Percentiles rank a stretch among this genome's conserved stretches.
Evolutionary conservation across 2,888 invertebrate species (phyloP).

Genomic region (Lithophane semibrunnea): DNA sequence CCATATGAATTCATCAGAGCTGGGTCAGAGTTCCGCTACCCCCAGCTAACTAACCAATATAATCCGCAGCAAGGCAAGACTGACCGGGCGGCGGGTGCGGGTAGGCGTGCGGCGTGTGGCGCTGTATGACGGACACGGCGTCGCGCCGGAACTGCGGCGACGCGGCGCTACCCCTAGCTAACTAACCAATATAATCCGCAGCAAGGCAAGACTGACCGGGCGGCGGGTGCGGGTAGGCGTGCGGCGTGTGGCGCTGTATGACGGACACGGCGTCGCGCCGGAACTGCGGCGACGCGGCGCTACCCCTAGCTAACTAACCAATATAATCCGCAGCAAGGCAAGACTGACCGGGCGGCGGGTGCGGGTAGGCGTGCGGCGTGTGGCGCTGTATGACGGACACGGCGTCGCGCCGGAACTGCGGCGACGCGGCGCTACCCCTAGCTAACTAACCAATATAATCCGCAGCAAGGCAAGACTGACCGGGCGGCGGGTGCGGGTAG

Average conservation of each 20-base stretch:
- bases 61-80: not conserved
- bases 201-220: slow-evolving; percentile 30
- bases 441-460: no score
- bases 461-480: slow-evolving; percentile 3
- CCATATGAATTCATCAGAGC: no score
- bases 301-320: no score
- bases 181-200: no score
- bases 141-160: slow-evolving; percentile 73
- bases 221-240: slow-evolving; percentile 71
- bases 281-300: slow-evolving; percentile 73
- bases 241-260: slow-evolving; percentile 79
- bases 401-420: slow-evolving; percentile 73
- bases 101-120: slow-evolving; percentile 76
- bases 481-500: slow-evolving; percentile 70
- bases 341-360: slow-evolving; percentile 58
- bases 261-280: slow-evolving; percentile 79
- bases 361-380: slow-evolving; percentile 75
- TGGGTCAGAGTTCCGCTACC: no score
- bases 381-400: slow-evolving; percentile 83
- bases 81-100: slow-evolving; percentile 67
- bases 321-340: no score
- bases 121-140: slow-evolving; percentile 81
- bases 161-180: slow-evolving; percentile 71
- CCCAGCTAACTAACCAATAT: no score
- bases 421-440: slow-evolving; percentile 73